Evolutionary conservation across 2,888 invertebrate species (phyloP).

Genomic region (Synergus itoensis): DNA sequence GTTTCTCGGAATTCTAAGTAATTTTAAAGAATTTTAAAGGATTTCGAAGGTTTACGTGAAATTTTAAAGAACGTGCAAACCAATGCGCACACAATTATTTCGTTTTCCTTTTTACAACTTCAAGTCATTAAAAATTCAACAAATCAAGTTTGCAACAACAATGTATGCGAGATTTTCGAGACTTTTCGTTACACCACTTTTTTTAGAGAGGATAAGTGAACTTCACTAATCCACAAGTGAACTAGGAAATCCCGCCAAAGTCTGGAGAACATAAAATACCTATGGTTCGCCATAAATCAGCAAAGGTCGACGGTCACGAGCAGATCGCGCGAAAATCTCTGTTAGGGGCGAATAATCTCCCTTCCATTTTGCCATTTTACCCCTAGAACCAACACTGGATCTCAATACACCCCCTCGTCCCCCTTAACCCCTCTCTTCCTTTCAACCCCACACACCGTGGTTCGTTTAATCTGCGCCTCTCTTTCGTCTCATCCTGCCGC

Average conservation of each 20-base stretch:
- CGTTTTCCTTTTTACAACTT: too few species aligned
- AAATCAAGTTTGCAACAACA: too few species aligned
- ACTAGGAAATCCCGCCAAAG: slow-evolving; percentile 3
- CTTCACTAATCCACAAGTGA: background rate
- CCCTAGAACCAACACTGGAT: background rate
- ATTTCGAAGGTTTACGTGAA: too few species aligned
- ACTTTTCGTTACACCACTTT: background rate
- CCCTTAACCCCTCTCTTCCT: background rate
- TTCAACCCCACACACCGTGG: background rate
- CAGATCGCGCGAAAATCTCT: slow-evolving; percentile 31
- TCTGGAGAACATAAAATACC: slow-evolving; percentile 17
- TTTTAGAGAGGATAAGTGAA: background rate
- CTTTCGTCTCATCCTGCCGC: slow-evolving; percentile 2
- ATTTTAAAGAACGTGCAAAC: too few species aligned
- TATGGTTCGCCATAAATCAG: background rate
- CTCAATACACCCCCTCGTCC: background rate
- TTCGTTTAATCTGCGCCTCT: background rate
- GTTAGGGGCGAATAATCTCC: background rate
- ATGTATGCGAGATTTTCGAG: too few species aligned
- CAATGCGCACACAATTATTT: too few species aligned
- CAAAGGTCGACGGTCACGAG: slow-evolving; percentile 5
- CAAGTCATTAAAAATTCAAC: too few species aligned
- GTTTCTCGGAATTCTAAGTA: too few species aligned
- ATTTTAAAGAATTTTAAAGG: too few species aligned
- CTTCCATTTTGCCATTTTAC: background rate